Percentiles rank a stretch among this genome's conserved stretches.
These are phyloP conservation scores for Progne subis DNA, from an alignment of 2,113 vertebrate genomes.

Conservation along the genomic window DNA sequence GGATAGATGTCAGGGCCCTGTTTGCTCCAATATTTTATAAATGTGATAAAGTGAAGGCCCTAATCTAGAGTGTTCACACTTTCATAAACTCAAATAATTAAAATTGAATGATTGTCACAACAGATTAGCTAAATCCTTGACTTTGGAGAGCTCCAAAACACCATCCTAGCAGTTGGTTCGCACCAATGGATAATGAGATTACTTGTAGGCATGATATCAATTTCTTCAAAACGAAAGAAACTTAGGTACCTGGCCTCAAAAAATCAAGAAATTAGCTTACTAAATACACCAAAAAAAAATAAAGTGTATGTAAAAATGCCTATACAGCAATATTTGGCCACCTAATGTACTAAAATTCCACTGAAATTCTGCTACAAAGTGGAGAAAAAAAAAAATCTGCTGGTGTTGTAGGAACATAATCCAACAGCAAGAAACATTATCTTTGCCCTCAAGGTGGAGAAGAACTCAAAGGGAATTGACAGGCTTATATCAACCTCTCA, in stretches of 20 bases:
- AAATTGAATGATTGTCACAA: not conserved
- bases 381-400: not conserved
- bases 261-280: not conserved
- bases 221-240: not conserved
- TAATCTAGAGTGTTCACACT: not conserved
- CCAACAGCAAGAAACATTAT: not conserved
- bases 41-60: not conserved
- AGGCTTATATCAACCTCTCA: not conserved
- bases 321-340: not conserved
- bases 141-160: not conserved
- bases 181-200: not conserved
- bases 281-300: not conserved
- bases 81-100: not conserved
- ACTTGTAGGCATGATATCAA: not conserved
- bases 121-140: not conserved
- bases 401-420: not conserved
- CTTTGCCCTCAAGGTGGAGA: not conserved
- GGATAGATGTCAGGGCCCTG: not conserved
- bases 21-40: not conserved
- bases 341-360: not conserved
- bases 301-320: not conserved
- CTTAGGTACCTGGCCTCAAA: not conserved
- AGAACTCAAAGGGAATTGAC: constrained; percentile 2
- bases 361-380: not conserved
- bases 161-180: not conserved